phyloP scores from a whole-genome alignment of 37 sponge, comb jelly and placozoan species.

The Aphrocallistes beatrix region DNA sequence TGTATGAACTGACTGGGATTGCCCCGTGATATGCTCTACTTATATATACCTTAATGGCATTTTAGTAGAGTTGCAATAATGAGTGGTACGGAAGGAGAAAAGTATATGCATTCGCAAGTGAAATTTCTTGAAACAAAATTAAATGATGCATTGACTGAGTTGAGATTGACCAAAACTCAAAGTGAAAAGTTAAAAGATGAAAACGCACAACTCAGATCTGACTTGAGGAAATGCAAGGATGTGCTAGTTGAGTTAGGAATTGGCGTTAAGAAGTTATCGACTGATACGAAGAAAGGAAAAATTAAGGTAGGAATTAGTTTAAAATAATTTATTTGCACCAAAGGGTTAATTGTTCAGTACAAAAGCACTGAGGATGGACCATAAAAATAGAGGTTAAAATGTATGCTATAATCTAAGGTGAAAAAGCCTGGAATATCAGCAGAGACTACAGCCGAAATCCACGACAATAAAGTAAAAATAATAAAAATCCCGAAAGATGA shows the following conservation, averaged over 20 bases:
- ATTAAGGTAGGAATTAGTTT: neutral
- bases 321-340: too few relatives aligned
- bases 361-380: too few relatives aligned
- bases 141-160: neutral
- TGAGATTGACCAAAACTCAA: neutral
- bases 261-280: neutral
- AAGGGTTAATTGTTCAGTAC: too few relatives aligned
- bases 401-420: too few relatives aligned
- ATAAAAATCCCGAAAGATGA: neutral
- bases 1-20: too few relatives aligned
- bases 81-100: too few relatives aligned
- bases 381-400: too few relatives aligned
- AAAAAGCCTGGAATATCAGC: conserved; percentile 10
- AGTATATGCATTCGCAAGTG: too few relatives aligned
- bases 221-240: conserved; percentile 3
- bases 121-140: neutral
- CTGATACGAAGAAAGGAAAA: neutral
- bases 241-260: neutral
- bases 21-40: too few relatives aligned
- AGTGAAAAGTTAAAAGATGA: neutral
- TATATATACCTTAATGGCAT: too few relatives aligned
- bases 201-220: neutral
- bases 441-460: neutral
- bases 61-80: too few relatives aligned
- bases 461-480: neutral